Conservation (phyloP, 2,797 vertebrate species). For the Orestias chungarensis region DNA sequence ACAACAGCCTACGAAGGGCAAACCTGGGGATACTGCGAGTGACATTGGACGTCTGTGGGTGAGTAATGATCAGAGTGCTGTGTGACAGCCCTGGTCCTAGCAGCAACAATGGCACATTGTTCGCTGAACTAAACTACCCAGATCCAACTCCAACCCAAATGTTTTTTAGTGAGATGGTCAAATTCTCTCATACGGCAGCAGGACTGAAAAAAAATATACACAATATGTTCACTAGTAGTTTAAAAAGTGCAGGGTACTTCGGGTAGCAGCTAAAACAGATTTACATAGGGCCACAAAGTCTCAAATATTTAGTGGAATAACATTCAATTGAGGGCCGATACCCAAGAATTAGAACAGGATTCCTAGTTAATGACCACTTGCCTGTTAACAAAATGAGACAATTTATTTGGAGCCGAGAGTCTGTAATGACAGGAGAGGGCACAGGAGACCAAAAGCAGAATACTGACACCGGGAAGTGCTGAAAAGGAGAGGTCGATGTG, state of each 20-base stretch:
- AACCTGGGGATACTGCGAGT: conserved; percentile 74
- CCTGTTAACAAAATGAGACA: conserved; percentile 67
- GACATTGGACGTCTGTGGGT: conserved; percentile 74
- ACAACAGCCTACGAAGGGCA: conserved; percentile 77
- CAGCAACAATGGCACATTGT: conserved; percentile 62
- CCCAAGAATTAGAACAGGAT: conserved; percentile 61
- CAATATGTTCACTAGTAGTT: conserved; percentile 54
- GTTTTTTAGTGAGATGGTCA: conserved; percentile 62
- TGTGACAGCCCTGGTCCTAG: conserved; percentile 60
- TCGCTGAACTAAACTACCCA: conserved; percentile 45
- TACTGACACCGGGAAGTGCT: conserved; percentile 42
- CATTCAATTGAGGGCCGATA: conserved; percentile 75
- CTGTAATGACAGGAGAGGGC: conserved; percentile 51
- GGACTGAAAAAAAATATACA: conserved; percentile 36
- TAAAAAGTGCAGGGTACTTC: conserved; percentile 45
- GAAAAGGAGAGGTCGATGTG: conserved; percentile 11
- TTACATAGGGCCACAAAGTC: conserved; percentile 65
- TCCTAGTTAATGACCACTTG: conserved; percentile 71
- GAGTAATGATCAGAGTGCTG: conserved; percentile 74
- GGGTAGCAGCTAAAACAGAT: conserved; percentile 55
- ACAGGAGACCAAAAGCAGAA: conserved; percentile 33
- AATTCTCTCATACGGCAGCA: conserved; percentile 27
- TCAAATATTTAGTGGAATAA: conserved; percentile 56
- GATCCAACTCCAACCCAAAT: conserved; percentile 48
- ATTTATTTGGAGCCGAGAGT: conserved; percentile 59